Conservation (phyloP, 2,888 invertebrate species). For the Fragum fragum region DNA sequence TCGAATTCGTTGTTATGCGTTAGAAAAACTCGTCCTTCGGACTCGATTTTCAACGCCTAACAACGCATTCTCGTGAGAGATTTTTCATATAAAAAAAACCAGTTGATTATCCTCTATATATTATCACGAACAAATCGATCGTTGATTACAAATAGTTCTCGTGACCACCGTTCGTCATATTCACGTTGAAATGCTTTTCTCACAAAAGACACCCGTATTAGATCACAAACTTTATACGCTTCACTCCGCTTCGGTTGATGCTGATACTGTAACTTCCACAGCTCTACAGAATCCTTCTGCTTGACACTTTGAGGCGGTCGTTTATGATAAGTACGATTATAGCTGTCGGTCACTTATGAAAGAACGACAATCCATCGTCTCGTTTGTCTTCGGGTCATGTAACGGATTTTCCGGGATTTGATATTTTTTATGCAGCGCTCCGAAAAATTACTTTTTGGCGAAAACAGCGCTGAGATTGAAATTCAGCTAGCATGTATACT, state of each 20-base stretch:
- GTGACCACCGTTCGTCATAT: conserved; percentile 45
- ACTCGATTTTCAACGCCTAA: no score
- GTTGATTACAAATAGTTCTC: conserved; percentile 46
- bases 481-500: not conserved
- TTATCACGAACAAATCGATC: conserved; percentile 36
- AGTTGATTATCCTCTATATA: no score
- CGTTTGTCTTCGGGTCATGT: conserved; percentile 47
- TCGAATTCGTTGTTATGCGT: no score
- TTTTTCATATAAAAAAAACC: no score
- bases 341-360: conserved; percentile 40
- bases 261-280: conserved; percentile 22
- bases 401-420: conserved; percentile 40
- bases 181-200: conserved; percentile 41
- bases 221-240: conserved; percentile 32
- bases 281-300: not conserved
- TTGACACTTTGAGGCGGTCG: conserved; percentile 30
- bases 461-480: not conserved
- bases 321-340: conserved; percentile 50
- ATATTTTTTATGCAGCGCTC: conserved; percentile 47
- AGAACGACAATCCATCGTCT: conserved; percentile 37
- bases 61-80: no score
- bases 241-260: no score
- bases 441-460: conserved; percentile 25
- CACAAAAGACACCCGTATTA: conserved; percentile 44
- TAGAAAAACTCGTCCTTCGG: no score